Conservation (phyloP, 2,888 invertebrate genomes). For the Mayetiola destructor region DNA sequence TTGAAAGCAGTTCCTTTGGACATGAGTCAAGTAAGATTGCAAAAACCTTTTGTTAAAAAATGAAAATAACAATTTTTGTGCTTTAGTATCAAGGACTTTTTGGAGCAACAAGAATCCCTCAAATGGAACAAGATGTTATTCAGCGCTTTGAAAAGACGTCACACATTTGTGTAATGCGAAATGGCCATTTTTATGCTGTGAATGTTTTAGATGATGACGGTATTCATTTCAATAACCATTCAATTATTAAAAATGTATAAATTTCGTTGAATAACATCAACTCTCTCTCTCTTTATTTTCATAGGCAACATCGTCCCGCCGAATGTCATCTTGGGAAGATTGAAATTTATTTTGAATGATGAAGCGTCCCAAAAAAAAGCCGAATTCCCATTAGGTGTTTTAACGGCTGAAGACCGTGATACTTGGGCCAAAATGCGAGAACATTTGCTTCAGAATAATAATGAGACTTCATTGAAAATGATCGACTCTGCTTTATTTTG, state of each 20-base stretch:
- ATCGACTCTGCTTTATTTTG: constrained; percentile 82
- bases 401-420: constrained; percentile 75
- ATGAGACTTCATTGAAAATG: constrained; percentile 46
- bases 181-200: constrained; percentile 78
- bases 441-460: constrained; percentile 47
- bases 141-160: constrained; percentile 47
- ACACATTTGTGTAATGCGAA: constrained; percentile 73
- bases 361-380: constrained; percentile 29
- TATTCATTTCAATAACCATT: constrained; percentile 29
- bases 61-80: not conserved
- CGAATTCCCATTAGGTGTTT: constrained; percentile 58
- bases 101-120: constrained; percentile 79
- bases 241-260: no score
- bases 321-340: constrained; percentile 49
- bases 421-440: constrained; percentile 66
- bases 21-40: constrained; percentile 80
- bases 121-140: constrained; percentile 63
- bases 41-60: no score
- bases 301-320: constrained; percentile 22
- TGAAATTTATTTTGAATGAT: constrained; percentile 58
- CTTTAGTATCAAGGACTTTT: constrained; percentile 68
- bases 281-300: no score
- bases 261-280: no score
- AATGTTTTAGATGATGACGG: constrained; percentile 70
- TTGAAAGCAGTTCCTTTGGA: constrained; percentile 91